A percentile compares a stretch with the other conserved stretches of the same genome.
These are phyloP conservation scores for Parauchenoglanis punctatus DNA, from an alignment of 2,797 vertebrate genomes.

Conservation along the genomic window DNA sequence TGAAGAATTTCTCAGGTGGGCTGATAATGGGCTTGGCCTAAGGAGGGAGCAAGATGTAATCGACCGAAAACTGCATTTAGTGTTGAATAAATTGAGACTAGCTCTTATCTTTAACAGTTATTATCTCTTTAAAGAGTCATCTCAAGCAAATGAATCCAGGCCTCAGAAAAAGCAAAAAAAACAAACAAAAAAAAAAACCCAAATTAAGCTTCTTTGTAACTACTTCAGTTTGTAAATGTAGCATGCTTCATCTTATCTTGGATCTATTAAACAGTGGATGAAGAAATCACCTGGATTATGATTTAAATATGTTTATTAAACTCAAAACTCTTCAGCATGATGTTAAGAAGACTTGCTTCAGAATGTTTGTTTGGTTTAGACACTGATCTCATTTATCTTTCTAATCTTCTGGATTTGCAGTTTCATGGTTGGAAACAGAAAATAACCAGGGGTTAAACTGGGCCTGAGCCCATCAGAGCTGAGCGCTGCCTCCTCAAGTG, in stretches of 20 bases:
- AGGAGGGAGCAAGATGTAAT: neutral
- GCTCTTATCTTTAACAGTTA: neutral
- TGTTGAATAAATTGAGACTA: neutral
- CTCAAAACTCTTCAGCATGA: neutral
- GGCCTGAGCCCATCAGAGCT: no score
- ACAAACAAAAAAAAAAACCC: no score
- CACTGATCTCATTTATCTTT: neutral
- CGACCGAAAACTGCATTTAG: neutral
- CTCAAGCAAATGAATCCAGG: neutral
- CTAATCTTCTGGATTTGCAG: neutral
- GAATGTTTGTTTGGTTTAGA: neutral
- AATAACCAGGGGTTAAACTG: neutral
- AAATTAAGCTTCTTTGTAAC: no score
- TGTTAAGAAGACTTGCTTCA: neutral
- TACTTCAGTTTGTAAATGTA: neutral
- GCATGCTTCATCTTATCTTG: neutral
- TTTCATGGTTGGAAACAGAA: neutral
- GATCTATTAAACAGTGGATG: neutral
- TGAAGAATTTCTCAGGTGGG: neutral
- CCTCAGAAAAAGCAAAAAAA: no score
- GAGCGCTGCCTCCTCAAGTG: no score
- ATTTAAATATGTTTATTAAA: neutral
- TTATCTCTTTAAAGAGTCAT: neutral
- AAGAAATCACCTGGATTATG: neutral
- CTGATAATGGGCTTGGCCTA: neutral